Evolutionary conservation across 2,797 vertebrate genomes (phyloP), one percentile per base, ranked within the genome.

Genomic region (Myripristis murdjan): DNA sequence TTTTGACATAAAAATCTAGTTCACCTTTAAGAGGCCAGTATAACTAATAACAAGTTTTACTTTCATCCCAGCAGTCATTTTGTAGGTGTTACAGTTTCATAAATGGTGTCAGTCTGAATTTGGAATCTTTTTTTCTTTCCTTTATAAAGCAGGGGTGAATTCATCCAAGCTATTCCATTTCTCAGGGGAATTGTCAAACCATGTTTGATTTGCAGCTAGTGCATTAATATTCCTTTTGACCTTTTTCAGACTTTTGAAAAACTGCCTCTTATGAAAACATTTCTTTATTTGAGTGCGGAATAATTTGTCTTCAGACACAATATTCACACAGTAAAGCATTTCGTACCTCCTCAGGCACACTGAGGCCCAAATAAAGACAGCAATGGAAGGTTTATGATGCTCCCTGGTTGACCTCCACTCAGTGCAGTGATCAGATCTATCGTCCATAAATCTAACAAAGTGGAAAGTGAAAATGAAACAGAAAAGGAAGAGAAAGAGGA

Each of bases 351-450:
- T 64, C 11, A 15, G 52, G 23, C 44, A 53, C 8, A 35, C 2
- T 12, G 23, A 33, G 55, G 7, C 6, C 47, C 24, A 56, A 2
- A 73, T 56, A 28, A 53, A 24, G 60, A 60, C 49, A 63, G 44
- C 59, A 67, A 51, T 66, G 16, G 33, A 31, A 0, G 69, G 56
- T 66, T 69, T 44, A 16, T 66, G 62, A 58, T 26, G 49, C 64
- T 66, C 61, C 41, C 18, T 41, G 6, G 8, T 49, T 79, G 46
- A 73, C 77, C 55, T 51, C 22, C 31, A 53, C 56, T 31, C 26
- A 48, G 31, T 20, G 41, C 39, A 23, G n/a, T 39, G 47, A 77
- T 77, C 44, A 61, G 6, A 71, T 54, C 16, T 7, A 23, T 31
- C 62, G 22, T 70, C 14, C 14, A 31, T 4, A 44, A 24, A 55